Evolutionary conservation across 2,113 vertebrate species (phyloP).

Genomic region (Misgurnus anguillicaudatus): DNA sequence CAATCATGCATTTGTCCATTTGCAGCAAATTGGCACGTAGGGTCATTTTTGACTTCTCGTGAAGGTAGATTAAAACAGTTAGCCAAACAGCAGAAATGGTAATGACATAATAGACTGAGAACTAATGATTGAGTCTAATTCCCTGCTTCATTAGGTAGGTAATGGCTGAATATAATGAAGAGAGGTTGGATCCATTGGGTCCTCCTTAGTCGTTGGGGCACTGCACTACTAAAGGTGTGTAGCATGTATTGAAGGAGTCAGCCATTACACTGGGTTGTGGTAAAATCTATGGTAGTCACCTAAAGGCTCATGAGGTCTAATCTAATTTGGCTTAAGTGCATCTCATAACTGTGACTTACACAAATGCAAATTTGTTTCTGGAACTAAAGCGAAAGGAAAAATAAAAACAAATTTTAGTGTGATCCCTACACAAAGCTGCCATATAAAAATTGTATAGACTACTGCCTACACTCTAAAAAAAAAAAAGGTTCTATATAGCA

Average conservation of each 20-base stretch:
- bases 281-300: conserved; percentile 3
- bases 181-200: neutral
- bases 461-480: too few relatives aligned
- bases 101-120: conserved; percentile 37
- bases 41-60: neutral
- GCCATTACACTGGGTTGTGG: conserved; percentile 9
- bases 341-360: too few relatives aligned
- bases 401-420: too few relatives aligned
- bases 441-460: too few relatives aligned
- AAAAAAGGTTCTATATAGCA: too few relatives aligned
- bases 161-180: conserved; percentile 33
- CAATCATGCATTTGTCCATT: too few relatives aligned
- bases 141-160: conserved; percentile 18
- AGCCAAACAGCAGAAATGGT: conserved; percentile 21
- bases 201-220: conserved; percentile 1
- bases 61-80: conserved; percentile 14
- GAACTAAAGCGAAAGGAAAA: too few relatives aligned
- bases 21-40: too few relatives aligned
- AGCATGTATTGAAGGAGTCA: conserved; percentile 6
- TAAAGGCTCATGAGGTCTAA: neutral
- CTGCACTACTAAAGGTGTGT: neutral
- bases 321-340: neutral
- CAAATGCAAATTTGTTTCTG: too few relatives aligned
- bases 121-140: conserved; percentile 13
- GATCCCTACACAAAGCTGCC: too few relatives aligned